phyloP scores from a whole-genome alignment of 2,113 vertebrate genomes.

The Picathartes gymnocephalus region DNA sequence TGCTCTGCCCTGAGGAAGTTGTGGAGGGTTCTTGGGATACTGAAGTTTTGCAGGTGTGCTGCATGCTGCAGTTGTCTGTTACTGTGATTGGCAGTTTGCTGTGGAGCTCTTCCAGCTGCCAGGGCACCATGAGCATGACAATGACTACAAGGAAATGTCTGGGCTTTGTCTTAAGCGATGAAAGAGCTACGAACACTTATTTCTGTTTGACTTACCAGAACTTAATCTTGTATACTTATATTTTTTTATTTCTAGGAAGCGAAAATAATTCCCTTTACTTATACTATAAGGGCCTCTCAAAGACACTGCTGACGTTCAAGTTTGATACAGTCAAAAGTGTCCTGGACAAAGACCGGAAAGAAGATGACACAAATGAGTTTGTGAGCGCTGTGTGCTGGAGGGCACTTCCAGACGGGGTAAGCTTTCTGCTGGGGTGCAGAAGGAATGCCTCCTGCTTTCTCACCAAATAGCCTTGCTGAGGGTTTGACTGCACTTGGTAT shows the following conservation, averaged over 20 bases:
- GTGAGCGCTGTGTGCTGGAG: constrained; percentile 99
- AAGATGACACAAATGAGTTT: constrained; percentile 98
- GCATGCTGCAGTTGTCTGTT: background rate
- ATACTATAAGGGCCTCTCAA: constrained; percentile 99
- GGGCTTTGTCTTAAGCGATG: background rate
- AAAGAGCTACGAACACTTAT: background rate
- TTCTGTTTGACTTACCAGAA: background rate
- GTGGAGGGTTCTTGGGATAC: background rate
- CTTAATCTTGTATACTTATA: background rate
- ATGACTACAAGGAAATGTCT: background rate
- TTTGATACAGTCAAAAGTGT: constrained; percentile 99
- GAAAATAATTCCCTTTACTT: constrained; percentile 98
- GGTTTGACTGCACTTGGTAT: background rate
- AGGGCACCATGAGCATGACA: fast-evolving
- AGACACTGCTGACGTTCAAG: constrained; percentile 96
- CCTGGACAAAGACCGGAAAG: constrained; percentile 97
- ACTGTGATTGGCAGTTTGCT: background rate
- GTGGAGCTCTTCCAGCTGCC: background rate
- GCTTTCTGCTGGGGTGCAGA: background rate
- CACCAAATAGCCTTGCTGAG: background rate
- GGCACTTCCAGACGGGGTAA: constrained; percentile 93
- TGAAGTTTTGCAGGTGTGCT: background rate
- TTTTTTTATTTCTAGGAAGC: constrained; percentile 78
- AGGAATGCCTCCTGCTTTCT: background rate
- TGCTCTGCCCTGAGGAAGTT: background rate